Evolutionary conservation across 2,888 invertebrate species (phyloP), one percentile per base, ranked within the genome.

Genomic region (Boloria selene): DNA sequence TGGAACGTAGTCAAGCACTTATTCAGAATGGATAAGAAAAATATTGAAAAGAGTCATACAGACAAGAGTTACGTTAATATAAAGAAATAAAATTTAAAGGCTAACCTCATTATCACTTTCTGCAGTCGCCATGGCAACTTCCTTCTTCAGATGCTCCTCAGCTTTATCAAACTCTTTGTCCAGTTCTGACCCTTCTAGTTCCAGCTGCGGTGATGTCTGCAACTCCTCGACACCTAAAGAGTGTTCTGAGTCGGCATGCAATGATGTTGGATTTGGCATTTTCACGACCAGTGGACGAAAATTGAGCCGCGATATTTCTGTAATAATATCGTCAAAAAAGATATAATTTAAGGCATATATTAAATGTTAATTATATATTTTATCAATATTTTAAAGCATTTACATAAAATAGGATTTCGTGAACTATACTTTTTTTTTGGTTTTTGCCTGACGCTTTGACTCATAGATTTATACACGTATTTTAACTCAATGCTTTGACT

Each of bases 81-180:
- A 0, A 1, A 1, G 18, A 55, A 44, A 7, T 18, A 7, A n/a
- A 18, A n/a, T 81, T 85, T 84, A 83, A 38, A 38, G 31, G 10
- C 90, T 86, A 73, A 92, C 92, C 82, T 92, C 91, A 49, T 81
- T 85, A 70, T 92, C 92, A 64, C 90, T 91, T 70, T 93, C 93
- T 61, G 88, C 90, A 0, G 85, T 84, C 18, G 92, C 93, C 64
- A 92, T 84, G 42, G 88, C 83, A 3, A 86, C 84, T 31, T 81
- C 87, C 66, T 79, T 83, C 5, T 87, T 82, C 67, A 91, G 75
- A 50, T 86, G 88, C 44, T 82, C 82, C 69, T 90, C 90, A 61
- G 85, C 89, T 53, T 81, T 81, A 49, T 82, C 78, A 62, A 92
- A 73, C 70, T 90, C 83, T 38, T 82, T 75, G 6, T 92, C 86